phyloP scores from a whole-genome alignment of 2,113 vertebrate species.

The Australoheros scitulus region DNA sequence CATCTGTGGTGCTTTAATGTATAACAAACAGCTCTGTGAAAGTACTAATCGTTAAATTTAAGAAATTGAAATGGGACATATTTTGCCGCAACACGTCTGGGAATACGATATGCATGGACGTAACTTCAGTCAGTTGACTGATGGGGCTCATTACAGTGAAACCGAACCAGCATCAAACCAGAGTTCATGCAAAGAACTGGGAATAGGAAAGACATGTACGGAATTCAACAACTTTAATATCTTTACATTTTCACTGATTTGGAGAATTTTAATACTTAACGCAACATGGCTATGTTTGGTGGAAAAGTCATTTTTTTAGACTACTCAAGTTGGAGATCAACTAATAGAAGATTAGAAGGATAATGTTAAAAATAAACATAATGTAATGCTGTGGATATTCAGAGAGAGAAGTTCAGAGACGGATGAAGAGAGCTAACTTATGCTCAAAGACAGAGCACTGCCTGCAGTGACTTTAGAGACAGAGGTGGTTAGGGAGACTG shows the following conservation, averaged over 20 bases:
- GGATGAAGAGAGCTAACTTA: neutral
- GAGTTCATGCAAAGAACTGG: neutral
- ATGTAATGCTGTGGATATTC: neutral
- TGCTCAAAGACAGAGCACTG: neutral
- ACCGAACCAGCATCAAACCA: constrained; percentile 8
- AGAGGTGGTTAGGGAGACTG: neutral
- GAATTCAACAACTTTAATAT: neutral
- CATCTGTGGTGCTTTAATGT: constrained; percentile 21
- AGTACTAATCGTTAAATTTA: neutral
- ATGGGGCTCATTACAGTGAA: constrained; percentile 27
- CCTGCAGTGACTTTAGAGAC: neutral
- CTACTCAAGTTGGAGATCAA: neutral
- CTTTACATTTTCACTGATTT: neutral
- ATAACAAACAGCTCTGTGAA: neutral
- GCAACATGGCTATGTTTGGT: neutral
- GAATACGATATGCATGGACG: constrained; percentile 4
- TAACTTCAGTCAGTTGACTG: constrained; percentile 31
- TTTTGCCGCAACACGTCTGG: neutral
- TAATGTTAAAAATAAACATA: neutral
- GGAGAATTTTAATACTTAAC: constrained; percentile 2
- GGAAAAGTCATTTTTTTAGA: neutral
- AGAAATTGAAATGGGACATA: neutral
- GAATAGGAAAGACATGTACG: neutral
- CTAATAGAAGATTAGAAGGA: neutral
- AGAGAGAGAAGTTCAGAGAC: neutral